A percentile compares a stretch with the other conserved stretches of the same genome.
Evolutionary conservation across 2,888 invertebrate species (phyloP).

Genomic region (Timema cristinae): DNA sequence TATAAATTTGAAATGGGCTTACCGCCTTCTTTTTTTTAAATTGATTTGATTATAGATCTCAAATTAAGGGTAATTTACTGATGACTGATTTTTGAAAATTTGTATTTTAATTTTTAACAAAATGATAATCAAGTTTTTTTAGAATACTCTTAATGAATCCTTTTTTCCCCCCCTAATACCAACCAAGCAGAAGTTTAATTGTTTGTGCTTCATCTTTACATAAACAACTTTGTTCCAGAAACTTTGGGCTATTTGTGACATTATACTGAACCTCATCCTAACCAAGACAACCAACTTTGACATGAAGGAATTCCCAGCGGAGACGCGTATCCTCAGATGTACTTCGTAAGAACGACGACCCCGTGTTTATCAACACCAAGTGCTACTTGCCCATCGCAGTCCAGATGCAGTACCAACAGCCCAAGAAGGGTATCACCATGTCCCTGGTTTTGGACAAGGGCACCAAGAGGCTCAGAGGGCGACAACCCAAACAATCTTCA

Average conservation of each 20-base stretch:
- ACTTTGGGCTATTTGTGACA: conserved; percentile 95
- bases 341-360: conserved; percentile 69
- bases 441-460: conserved; percentile 36
- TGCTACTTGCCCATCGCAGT: conserved; percentile 79
- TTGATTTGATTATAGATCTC: too few species aligned
- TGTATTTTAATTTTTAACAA: too few species aligned
- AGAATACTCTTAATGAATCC: too few species aligned
- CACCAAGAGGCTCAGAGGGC: conserved; percentile 41
- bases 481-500: conserved; percentile 40
- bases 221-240: conserved; percentile 56
- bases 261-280: conserved; percentile 86
- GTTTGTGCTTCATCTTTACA: not conserved
- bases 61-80: too few species aligned
- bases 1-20: too few species aligned
- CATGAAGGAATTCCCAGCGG: conserved; percentile 82
- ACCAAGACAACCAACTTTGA: conserved; percentile 84
- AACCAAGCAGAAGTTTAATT: not conserved
- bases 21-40: too few species aligned
- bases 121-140: too few species aligned
- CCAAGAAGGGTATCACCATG: conserved; percentile 44
- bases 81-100: too few species aligned
- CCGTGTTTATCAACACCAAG: conserved; percentile 62
- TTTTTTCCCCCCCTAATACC: not conserved
- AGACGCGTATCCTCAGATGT: conserved; percentile 84
- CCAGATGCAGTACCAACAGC: conserved; percentile 47